Conservation (phyloP, 2,888 invertebrate species). For the Campoletis raptor region DNA sequence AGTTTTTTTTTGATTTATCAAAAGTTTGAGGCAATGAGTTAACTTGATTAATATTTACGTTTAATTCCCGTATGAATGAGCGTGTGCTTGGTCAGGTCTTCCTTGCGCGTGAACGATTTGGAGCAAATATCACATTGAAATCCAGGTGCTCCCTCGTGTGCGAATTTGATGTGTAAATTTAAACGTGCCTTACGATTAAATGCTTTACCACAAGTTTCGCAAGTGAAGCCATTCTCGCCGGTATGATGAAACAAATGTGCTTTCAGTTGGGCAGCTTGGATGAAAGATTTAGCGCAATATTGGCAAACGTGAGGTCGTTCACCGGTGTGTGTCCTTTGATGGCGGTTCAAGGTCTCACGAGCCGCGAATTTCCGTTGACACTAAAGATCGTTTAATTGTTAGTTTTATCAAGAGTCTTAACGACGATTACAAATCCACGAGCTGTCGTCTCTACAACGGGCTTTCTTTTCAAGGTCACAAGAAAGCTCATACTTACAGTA, state of each 20-base stretch:
- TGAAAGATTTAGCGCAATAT: constrained; percentile 92
- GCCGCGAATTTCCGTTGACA: constrained; percentile 92
- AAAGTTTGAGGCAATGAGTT: not conserved
- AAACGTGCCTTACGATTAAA: constrained; percentile 86
- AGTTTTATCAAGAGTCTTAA: constrained; percentile 54
- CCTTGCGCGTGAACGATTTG: constrained; percentile 88
- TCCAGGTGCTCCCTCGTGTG: constrained; percentile 88
- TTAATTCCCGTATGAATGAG: constrained; percentile 87
- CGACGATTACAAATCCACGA: not conserved
- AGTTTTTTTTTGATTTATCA: not conserved
- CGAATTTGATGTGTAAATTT: constrained; percentile 87
- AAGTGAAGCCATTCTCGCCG: constrained; percentile 89
- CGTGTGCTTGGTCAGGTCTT: constrained; percentile 87
- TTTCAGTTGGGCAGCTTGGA: constrained; percentile 92
- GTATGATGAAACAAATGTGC: constrained; percentile 92
- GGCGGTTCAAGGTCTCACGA: constrained; percentile 93
- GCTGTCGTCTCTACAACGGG: not conserved
- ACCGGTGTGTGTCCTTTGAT: constrained; percentile 89
- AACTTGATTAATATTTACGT: constrained; percentile 82
- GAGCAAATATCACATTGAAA: constrained; percentile 87
- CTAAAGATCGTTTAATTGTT: constrained; percentile 83
- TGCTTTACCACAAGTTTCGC: constrained; percentile 87
- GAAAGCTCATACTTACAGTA: constrained; percentile 71
- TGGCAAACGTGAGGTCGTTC: constrained; percentile 87
- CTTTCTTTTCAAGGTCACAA: not conserved